A percentile compares a stretch with the other conserved stretches of the same genome.
These are phyloP conservation scores for Nettapus auritus DNA, from an alignment of 2,113 vertebrate genomes.

Conservation along the genomic window DNA sequence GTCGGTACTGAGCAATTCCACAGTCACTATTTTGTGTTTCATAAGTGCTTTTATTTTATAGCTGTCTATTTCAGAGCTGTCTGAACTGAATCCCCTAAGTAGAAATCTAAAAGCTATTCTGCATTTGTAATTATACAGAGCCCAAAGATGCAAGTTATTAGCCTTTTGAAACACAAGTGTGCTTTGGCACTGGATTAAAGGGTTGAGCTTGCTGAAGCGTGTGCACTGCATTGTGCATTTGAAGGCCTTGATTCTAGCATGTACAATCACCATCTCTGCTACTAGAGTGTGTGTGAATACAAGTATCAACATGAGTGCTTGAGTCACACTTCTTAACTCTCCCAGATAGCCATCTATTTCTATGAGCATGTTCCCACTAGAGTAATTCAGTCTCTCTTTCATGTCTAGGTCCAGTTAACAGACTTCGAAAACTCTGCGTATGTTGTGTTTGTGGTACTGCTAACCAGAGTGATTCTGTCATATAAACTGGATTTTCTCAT, in stretches of 20 bases:
- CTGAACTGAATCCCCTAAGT: slow-evolving; percentile 3
- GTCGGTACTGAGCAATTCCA: not conserved
- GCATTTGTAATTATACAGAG: not conserved
- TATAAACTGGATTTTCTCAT: slow-evolving; percentile 98
- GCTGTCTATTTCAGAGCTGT: not conserved
- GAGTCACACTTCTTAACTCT: not conserved
- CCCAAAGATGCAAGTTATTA: not conserved
- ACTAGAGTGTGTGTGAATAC: not conserved
- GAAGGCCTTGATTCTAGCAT: not conserved
- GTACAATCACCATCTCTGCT: not conserved
- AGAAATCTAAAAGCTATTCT: not conserved
- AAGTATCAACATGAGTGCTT: not conserved
- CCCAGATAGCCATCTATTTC: not conserved
- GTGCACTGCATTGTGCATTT: not conserved
- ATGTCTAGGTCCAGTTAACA: slow-evolving; percentile 91
- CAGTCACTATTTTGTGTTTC: not conserved
- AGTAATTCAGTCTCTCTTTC: not conserved
- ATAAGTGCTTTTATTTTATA: not conserved
- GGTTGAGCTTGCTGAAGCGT: not conserved
- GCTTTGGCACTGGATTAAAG: not conserved
- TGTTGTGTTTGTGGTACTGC: slow-evolving; percentile 95
- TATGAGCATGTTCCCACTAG: not conserved
- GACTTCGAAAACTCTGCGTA: slow-evolving; percentile 99
- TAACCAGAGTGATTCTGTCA: slow-evolving; percentile 96
- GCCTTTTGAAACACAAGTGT: not conserved